Base-by-base conservation (phyloP, 2,888 invertebrate genomes). In the Scaptomyza reducta region DNA sequence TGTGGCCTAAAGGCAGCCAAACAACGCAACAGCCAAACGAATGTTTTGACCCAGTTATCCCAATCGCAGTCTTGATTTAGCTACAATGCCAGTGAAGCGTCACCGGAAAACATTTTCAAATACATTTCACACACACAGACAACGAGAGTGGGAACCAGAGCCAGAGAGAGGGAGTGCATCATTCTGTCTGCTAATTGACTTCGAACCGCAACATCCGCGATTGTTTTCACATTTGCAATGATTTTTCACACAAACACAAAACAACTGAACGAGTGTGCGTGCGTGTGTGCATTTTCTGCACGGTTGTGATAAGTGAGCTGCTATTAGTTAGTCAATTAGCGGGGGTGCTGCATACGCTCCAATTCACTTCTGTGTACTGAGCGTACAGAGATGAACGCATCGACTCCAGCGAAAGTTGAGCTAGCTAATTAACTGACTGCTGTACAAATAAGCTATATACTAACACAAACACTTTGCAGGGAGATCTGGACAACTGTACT, bases 401-500 rank as follows among this genome's bases (percentile, higher is more conserved):
- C n/a, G 53, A 53, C 66, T n/a, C n/a, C n/a, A 70, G 67, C 70
- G 62, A 87, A 65, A 80, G 81, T 76, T 55, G 7, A 38, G 57
- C 63, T 60, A 53, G 41, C 56, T 87, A 82, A 82, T 79, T 79
- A 87, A 38, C 50, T 31, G 16, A 63, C 9, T 16, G 11, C 13
- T 53, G 42, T 40, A 45, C 4, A n/a, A n/a, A 3, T 16, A 18
- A 1, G 22, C 18, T 40, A 18, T 18, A 22, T 14, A 33, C 27
- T 27, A 50, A 66, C 9, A 22, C 25, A 25, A 44, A 10, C 13
- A 18, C 4, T 1, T 78, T 92, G 7, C 90, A 95, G 95, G 89
- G 94, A 94, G 74, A 95, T 95, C 78, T 95, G 95, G 95, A 94
- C 93, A 0, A 93, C 94, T 9, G 89, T 93, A 33, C 90, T 93